These are phyloP conservation scores for Stictonetta naevosa DNA, from an alignment of 2,113 vertebrate species.

Conservation along the genomic window DNA sequence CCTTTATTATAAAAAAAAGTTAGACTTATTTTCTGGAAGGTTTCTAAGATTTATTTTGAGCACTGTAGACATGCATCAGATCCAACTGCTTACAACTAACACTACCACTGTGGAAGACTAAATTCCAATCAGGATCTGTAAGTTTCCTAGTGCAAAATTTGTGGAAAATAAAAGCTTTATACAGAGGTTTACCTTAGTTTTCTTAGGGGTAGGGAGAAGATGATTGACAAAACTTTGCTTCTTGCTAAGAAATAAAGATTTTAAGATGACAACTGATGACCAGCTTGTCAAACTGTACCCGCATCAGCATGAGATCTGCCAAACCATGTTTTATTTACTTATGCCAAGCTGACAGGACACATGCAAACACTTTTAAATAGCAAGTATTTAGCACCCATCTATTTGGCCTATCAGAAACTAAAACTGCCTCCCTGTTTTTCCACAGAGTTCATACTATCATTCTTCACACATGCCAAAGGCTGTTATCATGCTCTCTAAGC, in stretches of 20 bases:
- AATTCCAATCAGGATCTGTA: fast-evolving
- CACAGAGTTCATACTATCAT: not conserved
- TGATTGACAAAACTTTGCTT: not conserved
- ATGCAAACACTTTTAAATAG: not conserved
- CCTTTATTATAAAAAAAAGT: not conserved
- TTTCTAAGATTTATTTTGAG: not conserved
- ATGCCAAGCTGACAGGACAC: not conserved
- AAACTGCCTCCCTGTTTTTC: not conserved
- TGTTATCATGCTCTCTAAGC: not conserved
- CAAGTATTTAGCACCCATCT: not conserved
- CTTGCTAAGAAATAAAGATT: not conserved
- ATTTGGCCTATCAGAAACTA: not conserved
- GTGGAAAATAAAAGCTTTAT: not conserved
- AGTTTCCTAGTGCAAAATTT: not conserved
- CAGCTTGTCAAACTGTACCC: not conserved
- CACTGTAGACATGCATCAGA: not conserved
- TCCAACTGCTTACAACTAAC: not conserved
- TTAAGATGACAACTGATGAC: not conserved
- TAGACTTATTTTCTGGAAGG: not conserved
- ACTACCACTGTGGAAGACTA: not conserved
- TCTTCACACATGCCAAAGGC: not conserved
- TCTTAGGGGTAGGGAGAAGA: too few relatives aligned
- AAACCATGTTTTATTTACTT: not conserved
- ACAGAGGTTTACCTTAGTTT: not conserved
- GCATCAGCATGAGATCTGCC: not conserved